A percentile compares a stretch with the other conserved stretches of the same genome.
These are phyloP conservation scores for Aspidiotus rigidus DNA, from an alignment of 2,888 invertebrate species.

Conservation along the genomic window DNA sequence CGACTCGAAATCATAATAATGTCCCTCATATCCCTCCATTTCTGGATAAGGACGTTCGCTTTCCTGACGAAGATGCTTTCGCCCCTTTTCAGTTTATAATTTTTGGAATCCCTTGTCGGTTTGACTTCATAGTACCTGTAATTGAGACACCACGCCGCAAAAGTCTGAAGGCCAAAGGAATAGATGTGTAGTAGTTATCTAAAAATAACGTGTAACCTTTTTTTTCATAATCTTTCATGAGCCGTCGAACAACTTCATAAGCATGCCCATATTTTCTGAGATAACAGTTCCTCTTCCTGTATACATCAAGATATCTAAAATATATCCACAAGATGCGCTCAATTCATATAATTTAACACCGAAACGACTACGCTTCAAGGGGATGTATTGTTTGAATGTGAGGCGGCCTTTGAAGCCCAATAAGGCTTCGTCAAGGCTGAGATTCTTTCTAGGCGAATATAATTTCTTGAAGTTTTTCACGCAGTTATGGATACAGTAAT, in stretches of 20 bases:
- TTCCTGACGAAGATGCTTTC: not conserved
- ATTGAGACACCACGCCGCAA: not conserved
- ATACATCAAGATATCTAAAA: not conserved
- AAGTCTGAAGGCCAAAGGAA: not conserved
- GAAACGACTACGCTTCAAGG: constrained; percentile 11
- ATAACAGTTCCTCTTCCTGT: constrained; percentile 10
- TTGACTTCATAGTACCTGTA: constrained; percentile 6
- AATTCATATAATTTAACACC: constrained; percentile 14
- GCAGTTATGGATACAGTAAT: too few relatives aligned
- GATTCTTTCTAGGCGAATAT: not conserved
- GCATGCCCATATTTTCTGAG: not conserved
- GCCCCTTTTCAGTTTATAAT: constrained; percentile 5
- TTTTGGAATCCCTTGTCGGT: constrained; percentile 4
- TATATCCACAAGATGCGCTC: not conserved
- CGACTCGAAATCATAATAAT: constrained; percentile 6
- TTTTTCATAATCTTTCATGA: constrained; percentile 1
- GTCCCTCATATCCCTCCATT: constrained; percentile 5
- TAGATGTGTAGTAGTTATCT: constrained; percentile 10
- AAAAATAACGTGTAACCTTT: constrained; percentile 5
- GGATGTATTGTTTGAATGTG: not conserved
- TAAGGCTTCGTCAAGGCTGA: not conserved
- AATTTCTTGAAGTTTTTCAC: constrained; percentile 1
- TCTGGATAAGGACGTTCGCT: constrained; percentile 7
- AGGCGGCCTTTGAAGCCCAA: not conserved
- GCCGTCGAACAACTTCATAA: not conserved